These are phyloP conservation scores for Drosophila formosana DNA, from an alignment of 2,888 invertebrate species.

Conservation along the genomic window DNA sequence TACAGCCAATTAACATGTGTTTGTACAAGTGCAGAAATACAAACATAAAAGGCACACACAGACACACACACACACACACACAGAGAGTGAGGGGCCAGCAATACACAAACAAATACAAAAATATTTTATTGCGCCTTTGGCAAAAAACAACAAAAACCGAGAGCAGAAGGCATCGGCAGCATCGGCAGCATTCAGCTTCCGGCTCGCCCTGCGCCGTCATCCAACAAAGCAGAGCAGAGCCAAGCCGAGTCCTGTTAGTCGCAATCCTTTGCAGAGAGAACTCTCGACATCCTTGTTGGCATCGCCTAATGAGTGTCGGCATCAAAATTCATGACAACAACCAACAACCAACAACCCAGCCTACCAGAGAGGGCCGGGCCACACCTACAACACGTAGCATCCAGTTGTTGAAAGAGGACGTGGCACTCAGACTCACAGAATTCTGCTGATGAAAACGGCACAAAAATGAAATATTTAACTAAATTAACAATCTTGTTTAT, in stretches of 20 bases:
- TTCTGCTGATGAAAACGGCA: slow-evolving; percentile 80
- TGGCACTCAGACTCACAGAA: slow-evolving; percentile 32
- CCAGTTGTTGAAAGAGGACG: slow-evolving; percentile 11
- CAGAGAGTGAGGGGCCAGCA: slow-evolving; percentile 23
- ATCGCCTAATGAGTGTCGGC: slow-evolving; percentile 76
- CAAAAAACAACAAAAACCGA: slow-evolving; percentile 37
- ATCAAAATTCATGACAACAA: slow-evolving; percentile 78
- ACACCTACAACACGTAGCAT: slow-evolving; percentile 65
- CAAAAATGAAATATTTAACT: slow-evolving; percentile 82
- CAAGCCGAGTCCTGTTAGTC: slow-evolving; percentile 29
- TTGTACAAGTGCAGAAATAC: slow-evolving; percentile 78
- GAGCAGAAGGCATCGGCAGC: slow-evolving; percentile 20
- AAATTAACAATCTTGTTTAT: slow-evolving; percentile 82
- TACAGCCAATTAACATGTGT: slow-evolving; percentile 82
- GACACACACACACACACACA: slow-evolving; percentile 28
- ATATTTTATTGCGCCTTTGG: slow-evolving; percentile 69
- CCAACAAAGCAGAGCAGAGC: neutral
- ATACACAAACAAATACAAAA: slow-evolving; percentile 73
- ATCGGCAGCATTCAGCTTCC: slow-evolving; percentile 28
- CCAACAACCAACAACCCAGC: slow-evolving; percentile 54
- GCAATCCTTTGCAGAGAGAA: slow-evolving; percentile 72
- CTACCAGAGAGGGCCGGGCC: slow-evolving; percentile 42
- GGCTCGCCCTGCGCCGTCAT: neutral
- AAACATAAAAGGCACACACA: slow-evolving; percentile 63
- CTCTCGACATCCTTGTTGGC: slow-evolving; percentile 52